Evolutionary conservation across 2,113 vertebrate species (phyloP).

Genomic region (Oostethus manadensis): DNA sequence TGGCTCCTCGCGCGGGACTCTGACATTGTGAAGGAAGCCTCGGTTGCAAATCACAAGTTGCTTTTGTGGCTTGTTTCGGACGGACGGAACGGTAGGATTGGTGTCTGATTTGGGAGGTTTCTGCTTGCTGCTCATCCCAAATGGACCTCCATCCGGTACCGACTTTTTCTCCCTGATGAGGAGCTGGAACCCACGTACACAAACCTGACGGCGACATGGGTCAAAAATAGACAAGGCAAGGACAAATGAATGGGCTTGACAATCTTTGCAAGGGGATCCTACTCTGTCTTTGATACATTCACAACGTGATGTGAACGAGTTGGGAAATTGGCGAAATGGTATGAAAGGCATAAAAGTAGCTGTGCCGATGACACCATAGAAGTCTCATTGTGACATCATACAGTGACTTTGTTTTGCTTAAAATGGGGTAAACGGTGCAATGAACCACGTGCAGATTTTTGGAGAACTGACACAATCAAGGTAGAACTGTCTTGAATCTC

Average conservation of each 20-base stretch:
- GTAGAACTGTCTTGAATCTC: background rate
- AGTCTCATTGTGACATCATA: constrained; percentile 3
- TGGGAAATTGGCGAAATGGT: background rate
- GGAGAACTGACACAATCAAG: background rate
- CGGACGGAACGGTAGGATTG: background rate
- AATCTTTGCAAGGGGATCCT: background rate
- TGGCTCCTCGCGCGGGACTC: background rate
- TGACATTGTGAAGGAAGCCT: background rate
- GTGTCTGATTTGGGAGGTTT: background rate
- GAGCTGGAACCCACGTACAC: background rate
- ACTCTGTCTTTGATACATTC: background rate
- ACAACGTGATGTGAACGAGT: background rate
- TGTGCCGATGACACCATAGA: background rate
- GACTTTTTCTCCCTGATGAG: constrained; percentile 4
- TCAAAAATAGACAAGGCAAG: background rate
- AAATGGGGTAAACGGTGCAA: no score
- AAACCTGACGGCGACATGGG: background rate
- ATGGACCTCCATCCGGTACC: constrained; percentile 6
- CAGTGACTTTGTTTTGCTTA: background rate
- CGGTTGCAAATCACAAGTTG: background rate
- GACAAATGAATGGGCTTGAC: background rate
- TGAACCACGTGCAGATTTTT: no score
- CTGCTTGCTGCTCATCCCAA: constrained; percentile 3
- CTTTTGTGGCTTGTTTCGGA: background rate
- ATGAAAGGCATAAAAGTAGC: background rate